Base-by-base conservation (phyloP, 2,888 invertebrate genomes). In the Idaea straminata region DNA sequence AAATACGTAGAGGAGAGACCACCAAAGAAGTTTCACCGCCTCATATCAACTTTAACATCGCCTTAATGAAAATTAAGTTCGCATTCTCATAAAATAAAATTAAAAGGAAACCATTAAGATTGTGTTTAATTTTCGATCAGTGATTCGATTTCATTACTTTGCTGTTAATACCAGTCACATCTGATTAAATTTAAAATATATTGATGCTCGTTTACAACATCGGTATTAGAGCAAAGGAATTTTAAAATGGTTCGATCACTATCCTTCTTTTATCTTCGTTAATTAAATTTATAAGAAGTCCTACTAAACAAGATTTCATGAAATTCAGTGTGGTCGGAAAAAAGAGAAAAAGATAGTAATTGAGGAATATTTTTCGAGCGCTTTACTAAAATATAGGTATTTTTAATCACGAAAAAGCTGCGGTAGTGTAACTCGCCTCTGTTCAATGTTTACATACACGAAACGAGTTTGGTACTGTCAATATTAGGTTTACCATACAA, bases 401-500 rank as follows among this genome's bases (percentile, higher is more conserved):
- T 81, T 81, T 77, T 80, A 85, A 87, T 86, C 76, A 84, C 74
- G 75, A 80, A 80, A 82, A 82, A 80, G 74, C 80, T 76, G 67
- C 69, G 69, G 72, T 68, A 73, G 74, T 71, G 74, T 77, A 79
- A 79, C 76, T 75, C 76, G 75, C 66, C 72, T 70, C 73, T 71
- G 70, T 74, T 76, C 82, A 82, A 81, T 89, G 83, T 90, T 89
- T 87, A 88, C 88, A 77, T 79, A 76, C 77, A 83, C 80, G 83
- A 79, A 91, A 91, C 92, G 85, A 89, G 91, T 91, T 91, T 80
- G 80, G 73, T 84, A 81, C 76, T 73, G 90, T 91, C 88, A 92
- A 92, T 91, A 92, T 92, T 91, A 80, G 81, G 81, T 83, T 86
- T 86, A 80, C 89, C 86, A 88, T 89, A 92, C 91, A 91, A 92